A percentile compares a stretch with the other conserved stretches of the same genome.
phyloP scores from a whole-genome alignment of 2,888 invertebrate genomes.

The Meghimatium bilineatum region DNA sequence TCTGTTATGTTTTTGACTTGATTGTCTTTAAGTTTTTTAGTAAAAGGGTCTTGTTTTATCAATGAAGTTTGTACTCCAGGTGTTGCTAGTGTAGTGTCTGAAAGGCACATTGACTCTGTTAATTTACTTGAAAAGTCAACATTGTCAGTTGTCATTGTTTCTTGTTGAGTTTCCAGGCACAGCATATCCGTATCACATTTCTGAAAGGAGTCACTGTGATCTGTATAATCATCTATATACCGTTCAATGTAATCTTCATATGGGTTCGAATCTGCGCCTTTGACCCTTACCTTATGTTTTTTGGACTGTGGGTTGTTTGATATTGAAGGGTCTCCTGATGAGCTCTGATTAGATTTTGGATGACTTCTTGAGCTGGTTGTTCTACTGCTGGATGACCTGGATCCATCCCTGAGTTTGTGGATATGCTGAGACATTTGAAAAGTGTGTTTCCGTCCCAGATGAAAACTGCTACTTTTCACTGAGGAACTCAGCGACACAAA shows the following conservation, averaged over 20 bases:
- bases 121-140: conserved; percentile 26
- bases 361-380: not conserved
- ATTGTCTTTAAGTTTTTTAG: not conserved
- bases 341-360: not conserved
- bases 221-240: not conserved
- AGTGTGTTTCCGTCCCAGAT: not conserved
- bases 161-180: not conserved
- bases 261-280: not conserved
- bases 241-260: not conserved
- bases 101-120: conserved; percentile 35
- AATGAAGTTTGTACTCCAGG: not conserved
- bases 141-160: conserved; percentile 34
- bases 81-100: not conserved
- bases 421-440: conserved; percentile 17
- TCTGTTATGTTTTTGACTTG: not conserved
- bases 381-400: conserved; percentile 17
- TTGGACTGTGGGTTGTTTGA: not conserved
- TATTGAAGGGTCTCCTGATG: not conserved
- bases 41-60: not conserved
- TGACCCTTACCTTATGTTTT: not conserved
- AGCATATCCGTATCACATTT: too few relatives aligned
- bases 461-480: not conserved
- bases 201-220: too few relatives aligned
- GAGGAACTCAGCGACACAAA: not conserved
- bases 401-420: conserved; percentile 8